A percentile compares a stretch with the other conserved stretches of the same genome.
These are phyloP conservation scores for Xylota sylvarum DNA, from an alignment of 2,888 invertebrate species.

Conservation along the genomic window DNA sequence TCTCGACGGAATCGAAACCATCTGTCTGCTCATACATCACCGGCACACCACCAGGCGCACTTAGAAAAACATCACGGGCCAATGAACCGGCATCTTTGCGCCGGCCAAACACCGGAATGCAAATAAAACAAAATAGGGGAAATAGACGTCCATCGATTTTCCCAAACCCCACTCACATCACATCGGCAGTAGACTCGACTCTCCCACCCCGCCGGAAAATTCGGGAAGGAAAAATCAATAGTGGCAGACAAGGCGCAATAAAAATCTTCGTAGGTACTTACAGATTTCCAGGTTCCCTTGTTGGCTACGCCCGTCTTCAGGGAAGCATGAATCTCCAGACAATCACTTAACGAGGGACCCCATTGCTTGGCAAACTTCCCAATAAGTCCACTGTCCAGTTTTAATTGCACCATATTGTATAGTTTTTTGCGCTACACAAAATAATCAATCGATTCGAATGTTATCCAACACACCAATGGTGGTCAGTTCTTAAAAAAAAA, in stretches of 20 bases:
- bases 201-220: conserved; percentile 14
- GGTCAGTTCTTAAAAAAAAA: conserved; percentile 2
- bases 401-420: conserved; percentile 79
- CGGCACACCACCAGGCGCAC: conserved; percentile 21
- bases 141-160: conserved; percentile 63
- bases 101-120: conserved; percentile 52
- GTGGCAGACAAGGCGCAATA: conserved; percentile 40
- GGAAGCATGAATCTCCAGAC: conserved; percentile 79
- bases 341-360: conserved; percentile 80
- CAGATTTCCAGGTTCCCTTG: conserved; percentile 80
- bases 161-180: conserved; percentile 33
- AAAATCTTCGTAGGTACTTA: conserved; percentile 76
- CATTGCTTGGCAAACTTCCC: conserved; percentile 79
- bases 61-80: conserved; percentile 62
- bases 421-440: conserved; percentile 11
- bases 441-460: conserved; percentile 38
- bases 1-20: conserved; percentile 20
- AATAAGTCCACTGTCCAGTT: conserved; percentile 78
- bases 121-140: conserved; percentile 17
- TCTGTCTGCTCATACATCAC: conserved; percentile 53
- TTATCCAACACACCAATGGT: conserved; percentile 32
- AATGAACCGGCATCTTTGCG: conserved; percentile 63
- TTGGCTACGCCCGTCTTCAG: conserved; percentile 79
- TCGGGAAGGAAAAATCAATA: conserved; percentile 68
- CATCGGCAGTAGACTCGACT: not conserved